These are phyloP conservation scores for Trachelus iudaicus DNA, from an alignment of 2,888 invertebrate species.

Conservation along the genomic window DNA sequence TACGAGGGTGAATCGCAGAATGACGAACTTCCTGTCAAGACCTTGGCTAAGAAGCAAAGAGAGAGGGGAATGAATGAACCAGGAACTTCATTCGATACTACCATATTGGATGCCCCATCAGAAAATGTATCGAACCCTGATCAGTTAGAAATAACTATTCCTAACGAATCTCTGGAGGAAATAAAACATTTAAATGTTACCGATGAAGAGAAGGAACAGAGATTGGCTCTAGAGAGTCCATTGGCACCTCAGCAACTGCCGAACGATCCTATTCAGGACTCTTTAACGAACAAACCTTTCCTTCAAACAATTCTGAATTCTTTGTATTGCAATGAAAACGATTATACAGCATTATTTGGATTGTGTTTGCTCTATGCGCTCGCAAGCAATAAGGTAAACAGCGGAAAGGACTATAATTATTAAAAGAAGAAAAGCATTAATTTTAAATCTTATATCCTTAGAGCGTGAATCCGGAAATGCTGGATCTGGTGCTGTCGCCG, in stretches of 20 bases:
- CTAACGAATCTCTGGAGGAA: conserved; percentile 37
- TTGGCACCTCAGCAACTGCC: conserved; percentile 36
- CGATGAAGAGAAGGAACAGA: conserved; percentile 90
- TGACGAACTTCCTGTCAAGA: not conserved
- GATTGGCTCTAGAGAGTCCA: conserved; percentile 59
- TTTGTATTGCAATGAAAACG: conserved; percentile 90
- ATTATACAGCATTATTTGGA: conserved; percentile 92
- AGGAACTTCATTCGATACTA: conserved; percentile 34
- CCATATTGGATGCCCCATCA: not conserved
- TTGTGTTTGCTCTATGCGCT: conserved; percentile 93
- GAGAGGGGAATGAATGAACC: conserved; percentile 27
- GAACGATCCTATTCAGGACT: conserved; percentile 49
- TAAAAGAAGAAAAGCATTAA: not conserved
- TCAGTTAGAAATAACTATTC: conserved; percentile 22
- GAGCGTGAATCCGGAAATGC: conserved; percentile 86
- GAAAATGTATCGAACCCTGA: not conserved
- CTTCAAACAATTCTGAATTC: conserved; percentile 89
- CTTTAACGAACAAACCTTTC: conserved; percentile 79
- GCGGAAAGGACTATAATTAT: conserved; percentile 1
- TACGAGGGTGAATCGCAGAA: conserved; percentile 7
- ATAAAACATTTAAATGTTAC: conserved; percentile 80
- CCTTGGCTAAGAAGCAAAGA: conserved; percentile 3
- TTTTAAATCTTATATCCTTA: conserved; percentile 45
- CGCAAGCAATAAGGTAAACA: conserved; percentile 88
- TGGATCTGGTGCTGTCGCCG: conserved; percentile 82